These are phyloP conservation scores for Melanerpes aurifrons DNA, from an alignment of 2,113 vertebrate genomes.

Conservation along the genomic window DNA sequence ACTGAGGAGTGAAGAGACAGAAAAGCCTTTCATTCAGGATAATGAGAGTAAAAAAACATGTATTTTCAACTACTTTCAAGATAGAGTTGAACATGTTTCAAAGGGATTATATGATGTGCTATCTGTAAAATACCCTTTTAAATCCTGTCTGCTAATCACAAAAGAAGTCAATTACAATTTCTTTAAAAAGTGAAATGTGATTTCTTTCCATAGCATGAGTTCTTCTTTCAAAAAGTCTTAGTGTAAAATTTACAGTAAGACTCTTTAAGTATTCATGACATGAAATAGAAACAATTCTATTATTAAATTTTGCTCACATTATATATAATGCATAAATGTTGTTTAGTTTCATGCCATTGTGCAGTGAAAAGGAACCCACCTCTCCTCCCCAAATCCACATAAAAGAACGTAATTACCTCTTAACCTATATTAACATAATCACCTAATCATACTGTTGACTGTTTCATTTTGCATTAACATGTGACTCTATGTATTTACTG, in stretches of 20 bases:
- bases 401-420: slow-evolving; percentile 23
- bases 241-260: not conserved
- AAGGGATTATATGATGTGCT: not conserved
- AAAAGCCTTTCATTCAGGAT: not conserved
- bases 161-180: not conserved
- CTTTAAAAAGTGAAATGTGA: not conserved
- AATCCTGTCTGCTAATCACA: not conserved
- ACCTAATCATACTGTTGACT: slow-evolving; percentile 40
- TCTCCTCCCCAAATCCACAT: not conserved
- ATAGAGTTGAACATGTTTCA: not conserved
- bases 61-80: not conserved
- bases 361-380: not conserved
- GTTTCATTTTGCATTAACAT: slow-evolving; percentile 28
- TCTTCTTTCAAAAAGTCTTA: not conserved
- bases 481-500: slow-evolving; percentile 19
- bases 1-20: not conserved
- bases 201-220: not conserved
- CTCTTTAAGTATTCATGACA: slow-evolving; percentile 2
- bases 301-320: not conserved
- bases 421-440: slow-evolving; percentile 26
- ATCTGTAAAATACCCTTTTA: not conserved
- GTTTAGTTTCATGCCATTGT: slow-evolving; percentile 11
- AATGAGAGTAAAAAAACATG: not conserved
- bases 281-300: slow-evolving; percentile 5
- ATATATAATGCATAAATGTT: not conserved